Evolutionary conservation across 2,888 invertebrate genomes (phyloP).

Genomic region (Drosophila antonietae): DNA sequence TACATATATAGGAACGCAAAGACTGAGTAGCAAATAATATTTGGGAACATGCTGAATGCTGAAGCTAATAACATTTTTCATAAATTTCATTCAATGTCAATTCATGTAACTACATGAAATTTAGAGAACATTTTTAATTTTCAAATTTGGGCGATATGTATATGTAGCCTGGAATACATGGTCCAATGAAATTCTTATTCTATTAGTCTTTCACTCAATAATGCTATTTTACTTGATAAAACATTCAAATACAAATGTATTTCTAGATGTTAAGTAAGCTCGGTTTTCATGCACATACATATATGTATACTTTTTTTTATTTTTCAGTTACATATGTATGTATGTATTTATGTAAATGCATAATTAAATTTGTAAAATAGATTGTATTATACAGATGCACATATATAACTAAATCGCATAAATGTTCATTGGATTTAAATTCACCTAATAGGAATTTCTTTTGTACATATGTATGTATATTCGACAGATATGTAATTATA

Average conservation of each 20-base stretch:
- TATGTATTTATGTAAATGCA: background rate
- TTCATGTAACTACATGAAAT: too few relatives aligned
- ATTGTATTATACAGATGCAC: background rate
- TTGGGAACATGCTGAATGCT: too few relatives aligned
- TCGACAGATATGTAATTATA: constrained; percentile 13
- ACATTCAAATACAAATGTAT: background rate
- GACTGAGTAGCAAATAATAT: too few relatives aligned
- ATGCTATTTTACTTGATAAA: background rate
- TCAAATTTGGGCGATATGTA: too few relatives aligned
- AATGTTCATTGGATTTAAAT: background rate
- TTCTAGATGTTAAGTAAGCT: background rate
- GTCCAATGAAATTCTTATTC: too few relatives aligned
- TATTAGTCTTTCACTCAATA: background rate
- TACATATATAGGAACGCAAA: too few relatives aligned
- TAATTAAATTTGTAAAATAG: background rate
- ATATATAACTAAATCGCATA: background rate
- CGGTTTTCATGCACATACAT: background rate
- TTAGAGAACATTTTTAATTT: too few relatives aligned
- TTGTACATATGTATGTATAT: background rate
- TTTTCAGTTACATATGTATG: background rate
- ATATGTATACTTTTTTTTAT: background rate
- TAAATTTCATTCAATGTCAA: too few relatives aligned
- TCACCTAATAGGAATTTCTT: background rate
- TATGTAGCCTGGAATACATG: too few relatives aligned
- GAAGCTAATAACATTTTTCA: too few relatives aligned